Percentiles rank a stretch among this genome's conserved stretches.
Conservation (phyloP, 2,888 invertebrate species). For the Chymomyza amoena region DNA sequence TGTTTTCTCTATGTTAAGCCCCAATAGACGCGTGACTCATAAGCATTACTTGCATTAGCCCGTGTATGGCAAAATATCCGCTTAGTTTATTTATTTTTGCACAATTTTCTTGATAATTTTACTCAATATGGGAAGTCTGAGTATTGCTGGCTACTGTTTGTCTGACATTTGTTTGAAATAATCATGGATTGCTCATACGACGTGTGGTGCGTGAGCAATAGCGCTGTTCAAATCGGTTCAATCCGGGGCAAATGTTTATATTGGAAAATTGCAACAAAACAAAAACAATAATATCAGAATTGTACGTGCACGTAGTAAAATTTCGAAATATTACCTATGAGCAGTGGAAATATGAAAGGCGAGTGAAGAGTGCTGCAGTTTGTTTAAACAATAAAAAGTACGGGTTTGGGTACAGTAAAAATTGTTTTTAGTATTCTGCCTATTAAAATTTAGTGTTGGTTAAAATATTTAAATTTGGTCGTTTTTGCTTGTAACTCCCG, state of each 20-base stretch:
- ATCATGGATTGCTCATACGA: constrained; percentile 48
- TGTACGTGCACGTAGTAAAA: background rate
- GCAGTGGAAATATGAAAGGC: background rate
- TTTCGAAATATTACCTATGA: constrained; percentile 35
- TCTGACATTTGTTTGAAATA: constrained; percentile 48
- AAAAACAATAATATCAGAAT: background rate
- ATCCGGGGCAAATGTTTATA: background rate
- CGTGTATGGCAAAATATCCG: constrained; percentile 34
- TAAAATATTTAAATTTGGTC: no score
- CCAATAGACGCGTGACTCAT: constrained; percentile 46
- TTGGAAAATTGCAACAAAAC: background rate
- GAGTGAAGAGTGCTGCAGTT: no score
- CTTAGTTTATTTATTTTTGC: constrained; percentile 44
- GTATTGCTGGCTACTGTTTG: background rate
- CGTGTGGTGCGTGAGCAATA: constrained; percentile 19
- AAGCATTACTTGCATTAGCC: background rate
- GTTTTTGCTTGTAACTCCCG: no score
- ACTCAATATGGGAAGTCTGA: constrained; percentile 18
- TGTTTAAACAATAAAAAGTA: no score
- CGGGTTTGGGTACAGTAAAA: no score
- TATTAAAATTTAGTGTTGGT: no score
- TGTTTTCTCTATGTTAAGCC: background rate
- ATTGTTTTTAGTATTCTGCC: no score
- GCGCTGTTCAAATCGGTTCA: background rate
- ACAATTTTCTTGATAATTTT: constrained; percentile 19